phyloP scores from a whole-genome alignment of 1,140 invertebrate genomes.

The Trypoxylus dichotomus region DNA sequence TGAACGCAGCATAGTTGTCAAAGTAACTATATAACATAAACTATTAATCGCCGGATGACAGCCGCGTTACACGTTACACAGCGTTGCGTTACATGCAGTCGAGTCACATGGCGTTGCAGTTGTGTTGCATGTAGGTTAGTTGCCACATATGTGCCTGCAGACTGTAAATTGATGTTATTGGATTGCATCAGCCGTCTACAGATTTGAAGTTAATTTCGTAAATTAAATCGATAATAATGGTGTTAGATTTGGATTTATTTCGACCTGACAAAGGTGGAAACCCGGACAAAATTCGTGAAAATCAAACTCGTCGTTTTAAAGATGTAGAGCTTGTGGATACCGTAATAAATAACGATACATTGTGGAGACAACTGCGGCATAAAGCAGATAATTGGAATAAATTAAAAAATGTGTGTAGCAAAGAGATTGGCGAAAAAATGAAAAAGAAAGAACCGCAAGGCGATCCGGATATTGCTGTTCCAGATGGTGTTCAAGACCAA shows the following conservation, averaged over 20 bases:
- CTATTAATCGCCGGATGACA: too few species aligned
- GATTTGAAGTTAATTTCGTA: background rate
- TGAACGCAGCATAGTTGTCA: too few species aligned
- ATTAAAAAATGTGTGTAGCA: slow-evolving; percentile 94
- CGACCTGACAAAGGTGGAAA: slow-evolving; percentile 93
- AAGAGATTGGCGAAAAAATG: slow-evolving; percentile 97
- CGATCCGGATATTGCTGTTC: slow-evolving; percentile 66
- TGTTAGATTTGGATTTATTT: slow-evolving; percentile 97
- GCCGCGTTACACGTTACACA: too few species aligned
- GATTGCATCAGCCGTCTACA: too few species aligned
- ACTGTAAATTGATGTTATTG: too few species aligned
- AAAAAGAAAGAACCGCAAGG: slow-evolving; percentile 88
- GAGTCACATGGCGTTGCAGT: background rate
- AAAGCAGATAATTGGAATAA: slow-evolving; percentile 93
- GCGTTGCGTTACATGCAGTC: too few species aligned
- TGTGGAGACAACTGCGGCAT: slow-evolving; percentile 90
- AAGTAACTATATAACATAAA: too few species aligned
- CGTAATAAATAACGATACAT: slow-evolving; percentile 84
- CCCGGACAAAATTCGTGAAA: slow-evolving; percentile 87
- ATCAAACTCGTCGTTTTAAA: slow-evolving; percentile 92
- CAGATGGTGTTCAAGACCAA: slow-evolving; percentile 61
- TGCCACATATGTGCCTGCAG: too few species aligned
- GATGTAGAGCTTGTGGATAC: slow-evolving; percentile 89
- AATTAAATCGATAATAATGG: slow-evolving; percentile 68
- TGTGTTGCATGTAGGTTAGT: background rate